Conservation (phyloP, 2,888 invertebrate genomes). For the Clitarchus hookeri region DNA sequence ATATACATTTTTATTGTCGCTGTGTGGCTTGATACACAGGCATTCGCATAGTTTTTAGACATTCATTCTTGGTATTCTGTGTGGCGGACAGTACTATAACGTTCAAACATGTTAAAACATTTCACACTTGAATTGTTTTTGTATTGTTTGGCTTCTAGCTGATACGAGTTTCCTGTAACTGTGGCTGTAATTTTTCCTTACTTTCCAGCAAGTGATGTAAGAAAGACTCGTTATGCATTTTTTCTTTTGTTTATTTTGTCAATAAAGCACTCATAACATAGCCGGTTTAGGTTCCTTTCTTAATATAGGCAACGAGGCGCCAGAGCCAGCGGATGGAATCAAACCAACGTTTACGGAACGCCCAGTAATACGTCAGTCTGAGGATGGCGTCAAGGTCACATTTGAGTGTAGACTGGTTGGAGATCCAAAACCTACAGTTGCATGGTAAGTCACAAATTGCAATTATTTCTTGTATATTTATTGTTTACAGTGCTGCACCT, state of each 20-base stretch:
- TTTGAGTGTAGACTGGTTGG: constrained; percentile 98
- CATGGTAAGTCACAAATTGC: constrained; percentile 74
- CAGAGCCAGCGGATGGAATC: constrained; percentile 89
- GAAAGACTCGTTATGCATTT: not conserved
- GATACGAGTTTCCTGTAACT: not conserved
- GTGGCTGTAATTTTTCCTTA: not conserved
- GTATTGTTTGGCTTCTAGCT: not conserved
- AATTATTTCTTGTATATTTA: not conserved
- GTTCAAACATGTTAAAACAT: too few relatives aligned
- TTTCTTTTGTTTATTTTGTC: constrained; percentile 1
- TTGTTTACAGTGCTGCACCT: not conserved
- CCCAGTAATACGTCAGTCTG: constrained; percentile 95
- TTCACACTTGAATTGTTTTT: too few relatives aligned
- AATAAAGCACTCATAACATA: constrained; percentile 41
- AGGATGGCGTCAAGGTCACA: constrained; percentile 88
- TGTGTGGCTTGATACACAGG: too few relatives aligned
- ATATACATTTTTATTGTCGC: too few relatives aligned
- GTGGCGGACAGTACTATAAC: too few relatives aligned
- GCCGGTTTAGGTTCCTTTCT: constrained; percentile 50
- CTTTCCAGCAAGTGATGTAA: not conserved
- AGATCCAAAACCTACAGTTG: constrained; percentile 91
- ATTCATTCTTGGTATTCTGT: too few relatives aligned
- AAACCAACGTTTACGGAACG: constrained; percentile 98
- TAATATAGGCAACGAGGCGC: constrained; percentile 87
- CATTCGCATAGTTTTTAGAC: too few relatives aligned